Evolutionary conservation across 2,797 vertebrate genomes (phyloP).

Genomic region (Rhynchonycteris naso): DNA sequence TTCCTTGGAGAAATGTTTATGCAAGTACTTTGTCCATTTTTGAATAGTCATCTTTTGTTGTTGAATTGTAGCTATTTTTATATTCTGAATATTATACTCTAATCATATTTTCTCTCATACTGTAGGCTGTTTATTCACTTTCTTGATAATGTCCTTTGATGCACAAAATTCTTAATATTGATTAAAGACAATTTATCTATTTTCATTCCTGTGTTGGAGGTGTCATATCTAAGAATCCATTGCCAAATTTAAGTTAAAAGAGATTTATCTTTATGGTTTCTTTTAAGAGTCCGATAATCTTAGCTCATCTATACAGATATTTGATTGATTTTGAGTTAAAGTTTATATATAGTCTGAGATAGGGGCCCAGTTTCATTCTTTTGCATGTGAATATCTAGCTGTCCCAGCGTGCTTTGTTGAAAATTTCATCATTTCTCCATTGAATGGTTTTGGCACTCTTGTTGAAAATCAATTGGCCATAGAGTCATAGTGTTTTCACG

Average conservation of each 20-base stretch:
- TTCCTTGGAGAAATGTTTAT: neutral
- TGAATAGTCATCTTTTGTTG: neutral
- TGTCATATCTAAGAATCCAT: neutral
- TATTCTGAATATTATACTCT: neutral
- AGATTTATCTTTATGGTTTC: neutral
- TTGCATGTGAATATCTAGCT: neutral
- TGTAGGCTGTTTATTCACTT: neutral
- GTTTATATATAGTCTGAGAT: neutral
- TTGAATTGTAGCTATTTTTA: neutral
- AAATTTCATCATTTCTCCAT: neutral
- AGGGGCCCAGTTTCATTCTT: neutral
- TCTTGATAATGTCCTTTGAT: neutral
- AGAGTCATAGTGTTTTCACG: neutral
- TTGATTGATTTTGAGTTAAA: neutral
- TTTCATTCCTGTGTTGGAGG: neutral
- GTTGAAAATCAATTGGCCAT: neutral
- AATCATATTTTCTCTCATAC: neutral
- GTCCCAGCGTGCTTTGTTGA: neutral
- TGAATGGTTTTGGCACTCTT: neutral
- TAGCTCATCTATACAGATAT: neutral
- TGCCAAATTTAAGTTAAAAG: neutral
- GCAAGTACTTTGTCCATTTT: constrained; percentile 1
- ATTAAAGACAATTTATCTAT: neutral
- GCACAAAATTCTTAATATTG: constrained; percentile 29
- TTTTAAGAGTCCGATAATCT: neutral